Base-by-base conservation (phyloP, 30 jellyfish, hydroid and myxozoan genomes). In the Hydra vulgaris region DNA sequence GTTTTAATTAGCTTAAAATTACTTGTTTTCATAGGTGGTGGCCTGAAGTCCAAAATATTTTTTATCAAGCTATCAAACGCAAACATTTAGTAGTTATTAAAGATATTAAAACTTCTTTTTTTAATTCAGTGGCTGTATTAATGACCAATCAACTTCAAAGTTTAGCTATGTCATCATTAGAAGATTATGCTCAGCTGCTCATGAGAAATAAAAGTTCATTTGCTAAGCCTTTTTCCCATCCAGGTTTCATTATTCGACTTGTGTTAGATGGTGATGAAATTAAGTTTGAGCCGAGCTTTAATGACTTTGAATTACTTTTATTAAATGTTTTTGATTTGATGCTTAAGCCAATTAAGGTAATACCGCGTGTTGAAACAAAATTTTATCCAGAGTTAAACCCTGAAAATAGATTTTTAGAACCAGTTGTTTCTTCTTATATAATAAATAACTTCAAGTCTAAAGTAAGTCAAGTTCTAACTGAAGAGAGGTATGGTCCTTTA, bases 11-110 rank as follows among this genome's bases (percentile, higher is more conserved):
- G n/a, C n/a, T n/a, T n/a, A n/a, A n/a, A n/a, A n/a, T n/a, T n/a
- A n/a, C n/a, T n/a, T n/a, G n/a, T n/a, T n/a, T n/a, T n/a, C n/a
- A 20, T 24, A 90, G 97, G 70, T 90, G 97, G 97, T 90, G 86
- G 54, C 97, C 97, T 0, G 97, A 86, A 79, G 96, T 90, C 17
- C 97, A 90, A 72, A 90, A 86, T 79, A 90, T 90, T 21, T 90
- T 87, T 75, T 90, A 90, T 88, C 97, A 90, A 82, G 97, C 96
- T 3, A 90, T 82, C 95, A 90, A 90, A 81, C 78, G 81, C 70
- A 83, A 82, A 66, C 40, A 77, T 76, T 27, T 90, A 70, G 96
- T 95, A 40, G 77, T 88, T 80, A 86, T 81, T 77, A 95, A 90
- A 74, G 87, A 86, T 25, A 77, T 88, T 18, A 85, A 79, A 73